Evolutionary conservation across 2,797 vertebrate species (phyloP), one percentile per base, ranked within the genome.

Genomic region (Hippopotamyrus pictus): DNA sequence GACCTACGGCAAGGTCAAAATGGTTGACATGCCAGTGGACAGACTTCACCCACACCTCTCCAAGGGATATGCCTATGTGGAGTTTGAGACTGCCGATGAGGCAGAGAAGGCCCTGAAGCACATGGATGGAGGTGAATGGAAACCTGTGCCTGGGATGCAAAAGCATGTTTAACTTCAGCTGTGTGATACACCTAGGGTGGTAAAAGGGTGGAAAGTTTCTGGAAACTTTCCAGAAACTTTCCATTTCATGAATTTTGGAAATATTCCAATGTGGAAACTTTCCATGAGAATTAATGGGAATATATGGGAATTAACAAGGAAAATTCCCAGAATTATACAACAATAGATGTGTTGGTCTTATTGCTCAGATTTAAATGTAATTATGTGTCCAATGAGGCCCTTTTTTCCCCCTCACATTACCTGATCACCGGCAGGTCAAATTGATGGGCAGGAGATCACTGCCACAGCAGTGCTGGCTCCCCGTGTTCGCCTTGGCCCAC

Each of bases 1-100:
- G 90, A 97, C 97, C 65, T 99, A 99, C 0, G 97, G 98, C 83
- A 98, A 98, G 92, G 97, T 99, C 91, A 99, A 98, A 93, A 97
- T 98, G 97, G 97, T 98, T 9, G 97, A 99, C 91, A 97, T 99
- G 97, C 97, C 97, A 3, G 94, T 97, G 53, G 97, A 99, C 93
- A 97, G 97, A 83, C 90, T 97, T 89, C 97, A 98, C 90, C 97
- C 97, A 5, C 97, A 98, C 88, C 96, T 98, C 11, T 98, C 97
- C 12, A 98, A 98, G 90, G 98, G 98, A 88, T 98, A 97, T 0
- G 97, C 97, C 0, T 98, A 99, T 0, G 97, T 99, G 90, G 98
- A 99, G 93, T 99, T 97, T 90, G 97, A 99, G 93, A 97, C 94
- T 0, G 92, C 97, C 0, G 97, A 97, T 11, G 98, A 99, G 91